A percentile compares a stretch with the other conserved stretches of the same genome.
Conservation (phyloP, 1,140 invertebrate species). For the Drosophila dunni region DNA sequence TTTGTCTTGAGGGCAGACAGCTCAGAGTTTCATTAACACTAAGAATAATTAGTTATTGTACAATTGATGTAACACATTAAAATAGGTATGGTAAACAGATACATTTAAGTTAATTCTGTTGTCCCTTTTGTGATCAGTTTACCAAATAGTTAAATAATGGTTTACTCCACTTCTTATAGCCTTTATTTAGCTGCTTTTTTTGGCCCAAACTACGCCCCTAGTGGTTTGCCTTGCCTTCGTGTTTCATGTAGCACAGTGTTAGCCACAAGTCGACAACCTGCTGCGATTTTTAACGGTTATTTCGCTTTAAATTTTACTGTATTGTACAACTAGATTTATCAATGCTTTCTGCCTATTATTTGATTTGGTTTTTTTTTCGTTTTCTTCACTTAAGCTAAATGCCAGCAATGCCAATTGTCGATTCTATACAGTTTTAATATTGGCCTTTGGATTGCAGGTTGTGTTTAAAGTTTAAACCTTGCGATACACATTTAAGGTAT, state of each 20-base stretch:
- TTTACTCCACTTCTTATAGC: no score
- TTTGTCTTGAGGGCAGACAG: background rate
- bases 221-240: slow-evolving; percentile 18
- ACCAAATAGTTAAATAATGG: no score
- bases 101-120: no score
- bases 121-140: no score
- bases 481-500: slow-evolving; percentile 6
- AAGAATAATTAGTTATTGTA: slow-evolving; percentile 5
- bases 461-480: slow-evolving; percentile 28
- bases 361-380: slow-evolving; percentile 24
- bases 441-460: slow-evolving; percentile 31
- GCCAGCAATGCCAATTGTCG: slow-evolving; percentile 43
- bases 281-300: slow-evolving; percentile 45
- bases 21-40: background rate
- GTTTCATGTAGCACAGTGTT: slow-evolving; percentile 26
- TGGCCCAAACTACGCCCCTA: slow-evolving; percentile 2
- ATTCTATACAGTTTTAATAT: slow-evolving; percentile 28
- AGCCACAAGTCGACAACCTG: slow-evolving; percentile 37
- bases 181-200: background rate
- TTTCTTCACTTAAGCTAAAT: slow-evolving; percentile 35
- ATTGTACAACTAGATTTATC: slow-evolving; percentile 45
- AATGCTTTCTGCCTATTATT: slow-evolving; percentile 32
- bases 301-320: slow-evolving; percentile 54
- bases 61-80: no score
- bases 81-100: no score